These are phyloP conservation scores for Cassiopea andromeda DNA, from an alignment of 30 jellyfish, hydroid and myxozoan species.

Conservation along the genomic window DNA sequence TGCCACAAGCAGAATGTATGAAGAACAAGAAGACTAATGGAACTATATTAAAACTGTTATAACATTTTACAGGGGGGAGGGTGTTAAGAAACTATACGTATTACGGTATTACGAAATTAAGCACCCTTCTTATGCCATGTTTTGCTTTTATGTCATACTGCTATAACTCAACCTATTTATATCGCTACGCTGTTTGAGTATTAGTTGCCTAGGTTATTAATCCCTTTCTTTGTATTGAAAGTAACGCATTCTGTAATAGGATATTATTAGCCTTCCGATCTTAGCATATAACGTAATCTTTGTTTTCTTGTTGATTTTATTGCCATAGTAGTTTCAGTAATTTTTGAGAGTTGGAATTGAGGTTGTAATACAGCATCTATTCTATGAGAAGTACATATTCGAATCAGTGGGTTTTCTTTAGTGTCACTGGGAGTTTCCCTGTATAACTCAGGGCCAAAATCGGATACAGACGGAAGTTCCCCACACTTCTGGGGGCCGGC, in stretches of 20 bases:
- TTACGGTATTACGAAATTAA: not conserved
- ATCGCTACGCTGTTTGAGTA: not conserved
- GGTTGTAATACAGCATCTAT: not conserved
- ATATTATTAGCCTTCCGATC: not conserved
- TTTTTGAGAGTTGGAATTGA: not conserved
- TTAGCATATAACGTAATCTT: not conserved
- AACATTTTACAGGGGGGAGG: slow-evolving; percentile 45
- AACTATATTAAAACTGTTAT: slow-evolving; percentile 1
- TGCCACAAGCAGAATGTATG: not conserved
- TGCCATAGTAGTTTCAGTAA: not conserved
- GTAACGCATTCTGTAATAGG: not conserved
- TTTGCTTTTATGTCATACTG: not conserved
- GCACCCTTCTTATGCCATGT: not conserved
- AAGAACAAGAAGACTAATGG: not conserved
- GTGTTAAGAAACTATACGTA: not conserved
- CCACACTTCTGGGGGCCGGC: not conserved
- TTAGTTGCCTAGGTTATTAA: not conserved
- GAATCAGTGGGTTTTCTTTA: slow-evolving; percentile 19
- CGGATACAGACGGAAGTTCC: slow-evolving; percentile 14
- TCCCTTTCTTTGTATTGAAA: not conserved
- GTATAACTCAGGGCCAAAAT: slow-evolving; percentile 5
- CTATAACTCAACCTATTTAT: not conserved
- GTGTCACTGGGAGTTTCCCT: slow-evolving; percentile 37
- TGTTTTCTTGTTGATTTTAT: not conserved
- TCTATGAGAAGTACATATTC: too few species aligned